Percentiles rank a stretch among this genome's conserved stretches.
phyloP scores from a whole-genome alignment of 2,113 vertebrate species.

The Neomonachus schauinslandi region DNA sequence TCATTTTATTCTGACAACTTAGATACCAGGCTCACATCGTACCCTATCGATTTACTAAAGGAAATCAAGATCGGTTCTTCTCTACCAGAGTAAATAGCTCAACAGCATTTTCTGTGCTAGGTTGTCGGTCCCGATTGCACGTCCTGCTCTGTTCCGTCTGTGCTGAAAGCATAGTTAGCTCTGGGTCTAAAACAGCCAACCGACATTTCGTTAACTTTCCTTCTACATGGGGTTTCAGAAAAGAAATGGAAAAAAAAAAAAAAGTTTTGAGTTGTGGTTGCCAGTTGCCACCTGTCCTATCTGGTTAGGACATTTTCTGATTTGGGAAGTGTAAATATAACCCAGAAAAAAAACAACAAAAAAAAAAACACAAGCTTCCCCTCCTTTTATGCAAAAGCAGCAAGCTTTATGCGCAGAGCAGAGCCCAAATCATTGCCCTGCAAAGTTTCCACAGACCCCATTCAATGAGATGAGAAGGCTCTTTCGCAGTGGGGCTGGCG shows the following conservation, averaged over 20 bases:
- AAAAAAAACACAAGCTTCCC: slow-evolving; percentile 49
- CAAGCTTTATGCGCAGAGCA: slow-evolving; percentile 4
- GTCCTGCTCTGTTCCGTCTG: not conserved
- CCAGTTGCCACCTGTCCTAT: slow-evolving; percentile 78
- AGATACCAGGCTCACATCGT: not conserved
- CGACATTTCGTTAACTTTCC: slow-evolving; percentile 69
- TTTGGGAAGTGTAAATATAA: slow-evolving; percentile 76
- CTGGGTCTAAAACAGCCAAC: slow-evolving; percentile 9
- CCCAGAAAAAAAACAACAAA: slow-evolving; percentile 56
- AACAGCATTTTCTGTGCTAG: not conserved
- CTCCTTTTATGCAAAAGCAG: slow-evolving; percentile 71
- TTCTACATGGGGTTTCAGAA: slow-evolving; percentile 45
- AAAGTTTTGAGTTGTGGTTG: slow-evolving; percentile 55
- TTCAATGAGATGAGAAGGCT: not conserved
- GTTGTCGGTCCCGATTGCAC: not conserved
- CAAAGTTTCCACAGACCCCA: not conserved
- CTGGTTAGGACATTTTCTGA: slow-evolving; percentile 68
- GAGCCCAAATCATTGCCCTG: not conserved
- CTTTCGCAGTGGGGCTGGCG: not conserved
- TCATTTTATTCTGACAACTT: not conserved
- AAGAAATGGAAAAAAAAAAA: slow-evolving; percentile 67
- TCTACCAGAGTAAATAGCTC: too few relatives aligned
- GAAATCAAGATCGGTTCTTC: not conserved
- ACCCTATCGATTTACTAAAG: not conserved
- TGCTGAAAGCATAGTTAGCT: not conserved